phyloP scores from a whole-genome alignment of 2,113 vertebrate species.

The Gallinago undulata region DNA sequence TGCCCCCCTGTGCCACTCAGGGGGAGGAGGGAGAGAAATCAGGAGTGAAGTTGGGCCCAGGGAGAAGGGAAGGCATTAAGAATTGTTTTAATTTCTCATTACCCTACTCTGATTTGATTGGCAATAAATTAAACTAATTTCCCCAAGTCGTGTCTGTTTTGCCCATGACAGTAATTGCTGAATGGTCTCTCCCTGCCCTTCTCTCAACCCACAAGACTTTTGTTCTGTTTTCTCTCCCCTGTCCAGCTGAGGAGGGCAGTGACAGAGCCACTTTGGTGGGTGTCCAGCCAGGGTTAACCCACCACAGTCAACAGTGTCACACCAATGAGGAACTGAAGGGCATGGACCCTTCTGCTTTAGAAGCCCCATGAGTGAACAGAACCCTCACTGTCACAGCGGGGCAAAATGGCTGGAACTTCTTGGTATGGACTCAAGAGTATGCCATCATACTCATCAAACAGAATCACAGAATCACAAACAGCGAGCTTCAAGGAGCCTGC shows the following conservation, averaged over 20 bases:
- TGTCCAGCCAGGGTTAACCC: not conserved
- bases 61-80: not conserved
- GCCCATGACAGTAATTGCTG: not conserved
- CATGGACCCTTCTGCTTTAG: fast-evolving
- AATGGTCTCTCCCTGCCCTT: not conserved
- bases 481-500: not conserved
- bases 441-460: not conserved
- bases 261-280: not conserved
- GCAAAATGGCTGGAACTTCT: fast-evolving
- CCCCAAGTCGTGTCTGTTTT: not conserved
- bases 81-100: not conserved
- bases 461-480: not conserved
- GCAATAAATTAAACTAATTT: not conserved
- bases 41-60: not conserved
- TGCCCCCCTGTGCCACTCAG: not conserved
- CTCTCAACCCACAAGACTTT: not conserved
- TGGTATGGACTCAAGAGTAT: not conserved
- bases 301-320: not conserved
- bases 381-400: not conserved
- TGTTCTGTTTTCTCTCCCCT: not conserved
- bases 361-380: not conserved
- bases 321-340: fast-evolving
- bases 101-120: not conserved
- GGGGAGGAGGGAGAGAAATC: not conserved
- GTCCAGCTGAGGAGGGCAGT: not conserved